A percentile compares a stretch with the other conserved stretches of the same genome.
phyloP scores from a whole-genome alignment of 2,797 vertebrate genomes.

The Novumbra hubbsi region DNA sequence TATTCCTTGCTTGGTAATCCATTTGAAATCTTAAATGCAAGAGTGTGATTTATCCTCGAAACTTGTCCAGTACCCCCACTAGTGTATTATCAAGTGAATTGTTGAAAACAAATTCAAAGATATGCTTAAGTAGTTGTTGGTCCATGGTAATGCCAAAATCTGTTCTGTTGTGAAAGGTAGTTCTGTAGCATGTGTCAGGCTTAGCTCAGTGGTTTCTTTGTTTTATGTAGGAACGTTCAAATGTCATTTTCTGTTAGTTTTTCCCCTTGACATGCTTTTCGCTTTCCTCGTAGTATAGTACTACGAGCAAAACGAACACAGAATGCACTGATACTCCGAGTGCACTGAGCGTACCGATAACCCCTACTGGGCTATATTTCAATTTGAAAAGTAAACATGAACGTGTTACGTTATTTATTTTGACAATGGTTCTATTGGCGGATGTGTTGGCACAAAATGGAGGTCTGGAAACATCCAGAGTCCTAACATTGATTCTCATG shows the following conservation, averaged over 20 bases:
- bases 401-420: slow-evolving; percentile 57
- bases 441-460: slow-evolving; percentile 46
- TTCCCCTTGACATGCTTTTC: background rate
- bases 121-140: slow-evolving; percentile 49
- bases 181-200: slow-evolving; percentile 54
- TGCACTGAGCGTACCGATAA: slow-evolving; percentile 37
- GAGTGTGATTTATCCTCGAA: slow-evolving; percentile 24
- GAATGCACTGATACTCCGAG: slow-evolving; percentile 28
- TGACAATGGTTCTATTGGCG: slow-evolving; percentile 32
- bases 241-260: background rate
- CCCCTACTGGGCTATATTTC: slow-evolving; percentile 29
- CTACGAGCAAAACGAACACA: slow-evolving; percentile 13
- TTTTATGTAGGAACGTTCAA: slow-evolving; percentile 6
- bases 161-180: slow-evolving; percentile 53
- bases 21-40: slow-evolving; percentile 18
- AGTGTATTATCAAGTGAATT: slow-evolving; percentile 19
- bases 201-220: slow-evolving; percentile 8
- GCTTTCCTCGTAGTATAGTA: background rate
- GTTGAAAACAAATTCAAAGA: slow-evolving; percentile 46
- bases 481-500: slow-evolving; percentile 37
- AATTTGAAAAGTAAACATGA: slow-evolving; percentile 48
- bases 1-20: slow-evolving; percentile 20
- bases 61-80: slow-evolving; percentile 29
- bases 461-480: slow-evolving; percentile 23
- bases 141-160: slow-evolving; percentile 54